A percentile compares a stretch with the other conserved stretches of the same genome.
These are phyloP conservation scores for Lagopus leucura DNA, from an alignment of 2,113 vertebrate species.

Conservation along the genomic window DNA sequence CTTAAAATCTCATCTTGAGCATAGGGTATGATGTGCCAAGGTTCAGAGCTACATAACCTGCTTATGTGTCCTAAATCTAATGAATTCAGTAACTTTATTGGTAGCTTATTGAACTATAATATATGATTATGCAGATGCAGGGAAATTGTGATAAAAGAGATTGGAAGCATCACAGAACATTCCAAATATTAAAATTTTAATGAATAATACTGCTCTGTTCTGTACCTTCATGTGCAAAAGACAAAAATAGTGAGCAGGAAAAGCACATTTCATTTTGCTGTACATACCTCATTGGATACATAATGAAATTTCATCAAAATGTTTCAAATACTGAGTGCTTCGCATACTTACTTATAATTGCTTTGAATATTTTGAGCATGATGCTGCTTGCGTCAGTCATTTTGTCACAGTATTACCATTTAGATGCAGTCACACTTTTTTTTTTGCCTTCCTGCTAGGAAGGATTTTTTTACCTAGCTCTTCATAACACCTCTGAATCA, in stretches of 20 bases:
- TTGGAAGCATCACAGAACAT: neutral
- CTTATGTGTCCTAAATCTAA: neutral
- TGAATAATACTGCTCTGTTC: neutral
- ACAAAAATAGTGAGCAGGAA: neutral
- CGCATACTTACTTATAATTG: neutral
- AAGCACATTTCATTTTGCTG: neutral
- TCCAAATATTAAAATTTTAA: neutral
- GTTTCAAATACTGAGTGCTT: neutral
- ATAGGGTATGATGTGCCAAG: neutral
- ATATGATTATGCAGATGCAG: neutral
- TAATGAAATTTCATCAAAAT: neutral
- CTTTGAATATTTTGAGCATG: neutral
- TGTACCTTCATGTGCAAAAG: neutral
- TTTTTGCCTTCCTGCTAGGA: neutral
- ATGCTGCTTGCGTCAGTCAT: neutral
- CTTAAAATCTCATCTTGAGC: neutral
- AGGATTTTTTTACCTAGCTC: neutral
- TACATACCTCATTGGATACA: neutral
- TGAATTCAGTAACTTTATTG: neutral
- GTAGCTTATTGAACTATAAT: neutral
- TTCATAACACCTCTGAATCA: neutral
- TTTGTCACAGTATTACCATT: neutral
- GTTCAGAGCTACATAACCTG: neutral
- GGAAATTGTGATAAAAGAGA: neutral
- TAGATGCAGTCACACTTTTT: neutral